Percentiles rank a stretch among this genome's conserved stretches.
These are phyloP conservation scores for Etheostoma cragini DNA, from an alignment of 2,113 vertebrate genomes.

Conservation along the genomic window DNA sequence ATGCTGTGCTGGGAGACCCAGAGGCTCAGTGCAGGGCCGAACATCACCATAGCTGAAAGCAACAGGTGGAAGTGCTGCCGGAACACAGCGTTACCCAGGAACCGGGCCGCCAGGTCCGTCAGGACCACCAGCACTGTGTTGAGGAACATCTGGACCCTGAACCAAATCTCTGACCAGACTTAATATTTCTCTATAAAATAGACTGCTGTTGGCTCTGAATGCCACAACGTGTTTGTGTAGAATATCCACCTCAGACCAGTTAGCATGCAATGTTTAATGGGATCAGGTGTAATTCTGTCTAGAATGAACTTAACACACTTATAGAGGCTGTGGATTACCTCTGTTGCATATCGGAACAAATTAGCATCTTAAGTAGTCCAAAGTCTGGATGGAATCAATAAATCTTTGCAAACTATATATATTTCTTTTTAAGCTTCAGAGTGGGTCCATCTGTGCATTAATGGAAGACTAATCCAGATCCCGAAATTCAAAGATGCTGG, in stretches of 20 bases:
- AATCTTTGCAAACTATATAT: not conserved
- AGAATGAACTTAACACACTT: slow-evolving; percentile 38
- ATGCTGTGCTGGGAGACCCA: slow-evolving; percentile 89
- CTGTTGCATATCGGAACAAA: slow-evolving; percentile 9
- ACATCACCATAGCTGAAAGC: slow-evolving; percentile 87
- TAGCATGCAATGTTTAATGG: slow-evolving; percentile 11
- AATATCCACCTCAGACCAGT: slow-evolving; percentile 10
- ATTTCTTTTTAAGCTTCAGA: not conserved
- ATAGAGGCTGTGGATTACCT: not conserved
- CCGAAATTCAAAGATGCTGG: slow-evolving; percentile 26
- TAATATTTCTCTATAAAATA: not conserved
- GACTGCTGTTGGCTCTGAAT: not conserved
- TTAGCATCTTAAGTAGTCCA: not conserved
- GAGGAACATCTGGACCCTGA: slow-evolving; percentile 78
- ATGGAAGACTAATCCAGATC: slow-evolving; percentile 19
- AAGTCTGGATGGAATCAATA: not conserved
- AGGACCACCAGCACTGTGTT: slow-evolving; percentile 84
- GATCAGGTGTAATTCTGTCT: slow-evolving; percentile 33
- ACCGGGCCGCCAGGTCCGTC: slow-evolving; percentile 86
- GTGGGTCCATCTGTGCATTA: not conserved
- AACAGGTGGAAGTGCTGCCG: slow-evolving; percentile 89
- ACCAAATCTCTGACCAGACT: not conserved
- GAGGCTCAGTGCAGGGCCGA: slow-evolving; percentile 88
- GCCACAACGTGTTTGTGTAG: slow-evolving; percentile 25
- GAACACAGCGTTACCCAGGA: slow-evolving; percentile 85